These are phyloP conservation scores for Porites divaricata DNA, from an alignment of 92 coral and sea anemone genomes.

Conservation along the genomic window DNA sequence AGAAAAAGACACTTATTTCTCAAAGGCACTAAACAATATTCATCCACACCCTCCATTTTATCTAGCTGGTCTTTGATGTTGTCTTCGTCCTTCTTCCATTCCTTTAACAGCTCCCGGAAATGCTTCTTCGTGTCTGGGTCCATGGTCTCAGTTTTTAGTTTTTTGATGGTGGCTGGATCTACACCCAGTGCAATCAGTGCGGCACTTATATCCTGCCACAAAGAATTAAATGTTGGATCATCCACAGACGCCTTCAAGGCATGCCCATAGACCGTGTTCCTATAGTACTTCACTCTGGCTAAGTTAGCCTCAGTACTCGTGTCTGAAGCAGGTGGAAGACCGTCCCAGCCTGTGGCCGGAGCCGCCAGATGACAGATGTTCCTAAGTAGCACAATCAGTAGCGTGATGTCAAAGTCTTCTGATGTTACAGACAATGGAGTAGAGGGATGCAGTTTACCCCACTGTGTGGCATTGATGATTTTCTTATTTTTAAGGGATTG, in stretches of 20 bases:
- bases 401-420: conserved; percentile 16
- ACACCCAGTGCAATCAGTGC: conserved; percentile 58
- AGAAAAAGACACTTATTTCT: too few relatives aligned
- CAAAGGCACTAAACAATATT: too few relatives aligned
- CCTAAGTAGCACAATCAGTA: conserved; percentile 48
- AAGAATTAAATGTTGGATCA: conserved; percentile 32
- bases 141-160: conserved; percentile 31
- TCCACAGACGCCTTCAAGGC: conserved; percentile 15
- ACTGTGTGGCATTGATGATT: conserved; percentile 35
- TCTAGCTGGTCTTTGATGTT: conserved; percentile 20
- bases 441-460: conserved; percentile 28
- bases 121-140: conserved; percentile 45
- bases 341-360: conserved; percentile 40
- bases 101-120: conserved; percentile 20
- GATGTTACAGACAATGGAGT: background rate
- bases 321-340: conserved; percentile 33
- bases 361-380: conserved; percentile 29
- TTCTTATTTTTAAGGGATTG: conserved; percentile 16
- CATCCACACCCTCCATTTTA: background rate
- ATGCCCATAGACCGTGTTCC: conserved; percentile 49
- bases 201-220: conserved; percentile 46
- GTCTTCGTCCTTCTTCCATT: conserved; percentile 36
- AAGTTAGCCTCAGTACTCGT: conserved; percentile 40
- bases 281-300: conserved; percentile 37
- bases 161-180: conserved; percentile 14